Percentiles rank a stretch among this genome's conserved stretches.
Conservation (phyloP, 2,113 vertebrate genomes). For the Cheilinus undulatus region DNA sequence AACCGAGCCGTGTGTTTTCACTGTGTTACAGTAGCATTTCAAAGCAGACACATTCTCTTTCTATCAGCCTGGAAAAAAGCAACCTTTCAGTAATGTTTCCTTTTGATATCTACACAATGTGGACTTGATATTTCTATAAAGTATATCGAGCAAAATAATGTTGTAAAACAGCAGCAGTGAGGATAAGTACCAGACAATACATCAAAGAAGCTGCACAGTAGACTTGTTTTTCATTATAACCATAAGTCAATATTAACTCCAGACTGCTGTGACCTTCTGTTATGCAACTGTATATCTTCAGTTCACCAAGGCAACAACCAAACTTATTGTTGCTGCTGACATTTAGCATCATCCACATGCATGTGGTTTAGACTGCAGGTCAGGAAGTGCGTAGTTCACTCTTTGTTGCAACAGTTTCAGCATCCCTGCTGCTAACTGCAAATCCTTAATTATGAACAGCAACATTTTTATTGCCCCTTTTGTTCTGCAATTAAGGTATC, state of each 20-base stretch:
- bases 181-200: constrained; percentile 19
- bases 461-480: constrained; percentile 32
- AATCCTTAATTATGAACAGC: constrained; percentile 48
- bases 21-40: constrained; percentile 52
- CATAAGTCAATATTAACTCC: constrained; percentile 35
- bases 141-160: constrained; percentile 8
- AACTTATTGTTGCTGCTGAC: constrained; percentile 68
- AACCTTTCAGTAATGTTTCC: constrained; percentile 18
- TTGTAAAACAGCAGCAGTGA: neutral
- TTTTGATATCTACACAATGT: constrained; percentile 41
- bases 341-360: constrained; percentile 72
- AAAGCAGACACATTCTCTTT: constrained; percentile 55
- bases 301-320: constrained; percentile 35
- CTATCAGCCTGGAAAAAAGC: constrained; percentile 40
- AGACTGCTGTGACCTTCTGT: constrained; percentile 53
- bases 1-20: constrained; percentile 32
- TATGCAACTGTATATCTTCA: constrained; percentile 52
- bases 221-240: constrained; percentile 33
- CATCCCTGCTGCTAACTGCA: constrained; percentile 45
- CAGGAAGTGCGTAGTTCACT: constrained; percentile 75
- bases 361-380: constrained; percentile 71
- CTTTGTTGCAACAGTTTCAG: constrained; percentile 58
- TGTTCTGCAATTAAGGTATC: constrained; percentile 47
- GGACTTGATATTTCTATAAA: constrained; percentile 29
- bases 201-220: neutral